Evolutionary conservation across 2,797 vertebrate species (phyloP), one percentile per base, ranked within the genome.

Genomic region (Lepilemur ruficaudatus): DNA sequence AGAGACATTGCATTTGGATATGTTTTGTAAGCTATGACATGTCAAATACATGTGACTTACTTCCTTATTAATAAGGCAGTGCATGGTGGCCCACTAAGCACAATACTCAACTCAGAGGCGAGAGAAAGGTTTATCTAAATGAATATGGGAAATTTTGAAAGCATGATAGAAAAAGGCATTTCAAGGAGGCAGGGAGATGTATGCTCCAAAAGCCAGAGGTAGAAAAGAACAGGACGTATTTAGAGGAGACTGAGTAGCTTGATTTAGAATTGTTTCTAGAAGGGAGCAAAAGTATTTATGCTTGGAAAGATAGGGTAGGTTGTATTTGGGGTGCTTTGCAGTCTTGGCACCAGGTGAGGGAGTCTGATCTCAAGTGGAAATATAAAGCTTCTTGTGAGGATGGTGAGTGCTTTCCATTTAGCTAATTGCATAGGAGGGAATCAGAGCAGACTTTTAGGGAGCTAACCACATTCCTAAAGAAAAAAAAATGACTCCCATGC

Each of bases 361-460:
- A 50, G 20, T 48, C 67, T 43, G n/a, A 81, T 52, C 32, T 11
- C 61, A 57, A 59, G 46, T 8, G 30, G 73, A 83, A 92, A 38
- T 7, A 5, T 23, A 28, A 7, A 9, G 3, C 35, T 91, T 84
- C 20, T 48, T 50, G 7, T 5, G 48, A 87, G 41, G 55, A 76
- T 35, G 18, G 23, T 5, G 76, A 61, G 57, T 30, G 57, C 50
- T 97, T 50, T 61, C 46, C 93, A 59, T 22, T 20, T 72, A 73
- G 5, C 12, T 52, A 61, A 43, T 1, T 90, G 41, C 67, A 46
- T 32, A 50, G n/a, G 20, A 96, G n/a, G 69, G 95, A 84, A 69
- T 79, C 7, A 96, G 83, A 95, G 95, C 86, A n/a, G 84, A 63
- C 46, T 32, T 95, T 92, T 93, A 88, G 61, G 94, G 59, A 96